These are phyloP conservation scores for Antedon mediterranea DNA, from an alignment of 53 echinoderm and acorn worm species.

Conservation along the genomic window DNA sequence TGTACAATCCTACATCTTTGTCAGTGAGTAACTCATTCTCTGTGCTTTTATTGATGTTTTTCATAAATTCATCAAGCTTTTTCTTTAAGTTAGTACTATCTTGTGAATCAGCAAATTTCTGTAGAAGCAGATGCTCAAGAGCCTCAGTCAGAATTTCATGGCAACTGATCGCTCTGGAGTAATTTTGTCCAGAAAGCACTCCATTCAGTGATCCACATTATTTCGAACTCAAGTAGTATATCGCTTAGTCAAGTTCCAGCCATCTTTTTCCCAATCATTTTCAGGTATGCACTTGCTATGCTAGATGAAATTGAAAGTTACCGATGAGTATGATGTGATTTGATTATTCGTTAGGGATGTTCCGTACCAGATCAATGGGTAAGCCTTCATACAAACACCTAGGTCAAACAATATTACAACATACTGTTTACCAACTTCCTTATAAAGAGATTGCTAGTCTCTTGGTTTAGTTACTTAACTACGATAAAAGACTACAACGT, in stretches of 20 bases:
- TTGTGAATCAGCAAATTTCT: conserved; percentile 5
- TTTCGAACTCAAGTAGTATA: conserved; percentile 19
- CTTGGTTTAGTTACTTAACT: too few relatives aligned
- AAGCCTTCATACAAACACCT: conserved; percentile 48
- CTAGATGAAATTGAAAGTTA: conserved; percentile 33
- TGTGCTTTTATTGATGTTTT: neutral
- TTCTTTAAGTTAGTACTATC: neutral
- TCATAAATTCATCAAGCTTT: neutral
- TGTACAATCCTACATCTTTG: conserved; percentile 3
- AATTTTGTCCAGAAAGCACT: conserved; percentile 29
- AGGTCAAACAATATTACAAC: conserved; percentile 44
- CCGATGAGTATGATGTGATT: conserved; percentile 37
- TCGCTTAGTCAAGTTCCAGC: conserved; percentile 27
- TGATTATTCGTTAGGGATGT: conserved; percentile 12
- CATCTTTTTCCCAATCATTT: conserved; percentile 54
- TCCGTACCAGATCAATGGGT: conserved; percentile 26
- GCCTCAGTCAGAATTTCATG: conserved; percentile 34
- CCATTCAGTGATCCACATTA: conserved; percentile 30
- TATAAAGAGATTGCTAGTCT: too few relatives aligned
- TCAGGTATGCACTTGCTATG: conserved; percentile 24
- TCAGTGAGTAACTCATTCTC: conserved; percentile 4
- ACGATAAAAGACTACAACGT: too few relatives aligned
- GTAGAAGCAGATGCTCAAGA: conserved; percentile 37
- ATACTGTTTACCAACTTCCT: conserved; percentile 38
- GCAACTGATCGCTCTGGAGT: conserved; percentile 28